Evolutionary conservation across 2,797 vertebrate genomes (phyloP), one percentile per base, ranked within the genome.

Genomic region (Amblyopsis hoosieri): DNA sequence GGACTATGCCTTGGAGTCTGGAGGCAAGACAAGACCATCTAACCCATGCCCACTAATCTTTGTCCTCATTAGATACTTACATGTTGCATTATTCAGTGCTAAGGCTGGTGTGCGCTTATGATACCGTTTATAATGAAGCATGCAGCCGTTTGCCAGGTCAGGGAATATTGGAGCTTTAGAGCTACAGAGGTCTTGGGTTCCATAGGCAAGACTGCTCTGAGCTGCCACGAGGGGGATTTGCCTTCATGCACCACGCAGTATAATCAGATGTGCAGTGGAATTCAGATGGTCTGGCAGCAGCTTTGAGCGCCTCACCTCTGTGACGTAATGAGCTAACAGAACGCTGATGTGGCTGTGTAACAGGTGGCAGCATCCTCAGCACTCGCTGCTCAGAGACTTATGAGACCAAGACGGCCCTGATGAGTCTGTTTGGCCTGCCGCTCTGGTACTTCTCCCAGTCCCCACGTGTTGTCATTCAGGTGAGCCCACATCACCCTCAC

Each of bases 381-480:
- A 99, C 97, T 1, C 96, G 97, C 77, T 99, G 96, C 76, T 96
- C 97, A 0, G 97, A 99, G 86, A 99, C 96, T 0, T 96, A 95
- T 0, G 96, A 96, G 84, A 96, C 96, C 66, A 98, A 95, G 90
- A 96, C 96, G 0, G 96, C 96, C 0, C 84, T 99, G 60, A 92
- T 99, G 79, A 99, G 96, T 79, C 91, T 99, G 69, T 98, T 99
- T 0, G 96, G 97, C 12, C 82, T 99, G 70, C 96, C 97, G 0
- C 86, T 99, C 73, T 98, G 96, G 97, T 97, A 98, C 75, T 95
- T 95, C 84, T 97, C 97, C 2, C 96, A 99, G 88, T 98, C 97
- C 2, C 97, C 97, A 1, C 94, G 97, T 0, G 95, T 94, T 0
- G 95, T 97, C 68, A 98, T 98, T 84, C 97, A 98, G 96, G 97